These are phyloP conservation scores for Urosaurus nigricauda DNA, from an alignment of 2,797 vertebrate species.

Conservation along the genomic window DNA sequence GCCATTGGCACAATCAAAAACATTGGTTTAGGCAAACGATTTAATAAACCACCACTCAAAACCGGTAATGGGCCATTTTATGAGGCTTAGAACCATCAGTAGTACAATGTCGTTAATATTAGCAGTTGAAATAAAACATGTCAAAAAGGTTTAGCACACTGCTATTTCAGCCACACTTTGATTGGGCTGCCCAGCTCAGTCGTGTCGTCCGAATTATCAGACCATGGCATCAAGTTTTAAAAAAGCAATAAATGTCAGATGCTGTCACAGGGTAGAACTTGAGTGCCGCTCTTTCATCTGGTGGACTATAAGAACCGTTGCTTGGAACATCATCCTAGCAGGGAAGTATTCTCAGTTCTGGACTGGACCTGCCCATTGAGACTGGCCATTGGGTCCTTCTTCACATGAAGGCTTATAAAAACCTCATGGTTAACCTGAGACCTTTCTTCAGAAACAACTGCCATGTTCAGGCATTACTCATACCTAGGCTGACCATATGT, in stretches of 20 bases:
- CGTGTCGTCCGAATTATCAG: background rate
- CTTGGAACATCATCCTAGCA: background rate
- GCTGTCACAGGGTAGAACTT: too few species aligned
- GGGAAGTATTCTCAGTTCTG: background rate
- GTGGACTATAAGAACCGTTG: background rate
- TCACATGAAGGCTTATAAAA: background rate
- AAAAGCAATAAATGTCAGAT: too few species aligned
- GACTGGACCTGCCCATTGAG: background rate
- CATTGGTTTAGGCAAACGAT: background rate
- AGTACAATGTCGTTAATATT: background rate
- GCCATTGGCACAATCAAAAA: conserved; percentile 40
- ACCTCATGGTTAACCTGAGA: background rate
- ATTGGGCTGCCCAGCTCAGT: background rate
- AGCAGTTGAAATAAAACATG: background rate
- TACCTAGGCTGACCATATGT: too few species aligned
- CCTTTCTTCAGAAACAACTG: background rate
- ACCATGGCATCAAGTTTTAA: background rate
- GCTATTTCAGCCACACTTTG: background rate
- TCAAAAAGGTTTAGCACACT: background rate
- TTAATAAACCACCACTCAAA: conserved; percentile 43
- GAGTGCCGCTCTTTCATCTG: background rate
- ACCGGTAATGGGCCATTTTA: conserved; percentile 46
- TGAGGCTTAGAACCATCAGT: conserved; percentile 10
- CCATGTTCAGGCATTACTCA: too few species aligned
- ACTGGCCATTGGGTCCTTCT: background rate